A percentile compares a stretch with the other conserved stretches of the same genome.
These are phyloP conservation scores for Bombus confusus DNA, from an alignment of 1,140 invertebrate genomes.

Conservation along the genomic window DNA sequence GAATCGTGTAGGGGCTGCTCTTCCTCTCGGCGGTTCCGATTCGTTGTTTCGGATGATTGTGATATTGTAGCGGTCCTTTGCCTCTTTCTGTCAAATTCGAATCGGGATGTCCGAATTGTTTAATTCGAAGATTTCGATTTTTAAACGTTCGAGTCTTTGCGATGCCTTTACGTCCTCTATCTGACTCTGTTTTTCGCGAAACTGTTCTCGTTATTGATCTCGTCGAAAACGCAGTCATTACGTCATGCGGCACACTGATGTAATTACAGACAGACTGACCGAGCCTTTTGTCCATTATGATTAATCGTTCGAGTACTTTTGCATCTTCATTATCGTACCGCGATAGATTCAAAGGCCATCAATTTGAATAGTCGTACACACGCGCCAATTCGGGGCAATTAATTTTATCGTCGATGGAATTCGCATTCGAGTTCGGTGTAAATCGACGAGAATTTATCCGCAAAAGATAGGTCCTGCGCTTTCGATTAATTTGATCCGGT, in stretches of 20 bases:
- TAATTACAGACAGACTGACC: conserved; percentile 13
- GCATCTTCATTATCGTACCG: not conserved
- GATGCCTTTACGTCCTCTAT: not conserved
- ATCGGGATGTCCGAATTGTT: not conserved
- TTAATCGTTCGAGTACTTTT: not conserved
- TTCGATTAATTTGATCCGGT: not conserved
- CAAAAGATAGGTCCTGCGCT: not conserved
- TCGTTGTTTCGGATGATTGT: no score
- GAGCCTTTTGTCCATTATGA: not conserved
- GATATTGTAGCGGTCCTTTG: not conserved
- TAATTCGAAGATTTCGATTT: not conserved
- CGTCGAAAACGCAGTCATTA: not conserved
- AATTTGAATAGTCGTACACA: not conserved
- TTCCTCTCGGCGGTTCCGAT: not conserved
- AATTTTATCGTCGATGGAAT: not conserved
- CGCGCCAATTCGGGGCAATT: not conserved
- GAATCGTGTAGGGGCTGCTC: not conserved
- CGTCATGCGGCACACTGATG: not conserved
- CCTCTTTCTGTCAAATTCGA: not conserved
- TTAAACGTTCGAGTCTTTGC: not conserved
- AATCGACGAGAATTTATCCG: not conserved
- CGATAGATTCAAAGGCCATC: not conserved
- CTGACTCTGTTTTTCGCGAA: not conserved
- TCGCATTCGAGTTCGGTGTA: not conserved
- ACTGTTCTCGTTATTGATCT: conserved; percentile 7